Evolutionary conservation across 1,140 invertebrate genomes (phyloP), one percentile per base, ranked within the genome.

Genomic region (Neoseiulus cucumeris): DNA sequence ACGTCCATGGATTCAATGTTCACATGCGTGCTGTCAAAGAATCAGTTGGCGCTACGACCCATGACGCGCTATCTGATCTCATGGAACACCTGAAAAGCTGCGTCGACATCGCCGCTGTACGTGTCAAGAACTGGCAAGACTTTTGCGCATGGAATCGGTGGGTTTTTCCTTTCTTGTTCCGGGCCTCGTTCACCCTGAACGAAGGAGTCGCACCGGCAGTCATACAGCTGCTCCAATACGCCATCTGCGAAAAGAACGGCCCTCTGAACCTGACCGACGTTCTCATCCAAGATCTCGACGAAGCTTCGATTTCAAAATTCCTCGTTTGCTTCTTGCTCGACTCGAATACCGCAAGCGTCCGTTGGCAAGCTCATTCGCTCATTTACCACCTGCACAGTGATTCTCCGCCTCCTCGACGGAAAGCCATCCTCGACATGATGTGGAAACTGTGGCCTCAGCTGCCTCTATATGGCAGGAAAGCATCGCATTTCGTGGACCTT

Each of bases 41-140:
- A 64, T 82, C 81, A 66, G 78, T 79, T 70, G 74, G 66, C 30
- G 30, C 51, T 25, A 25, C 45, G 7, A 64, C 65, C 7, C 51
- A 68, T 42, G 51, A 51, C 25, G 69, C 87, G 2, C 80, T 95
- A 2, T 89, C 95, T 2, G 86, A 88, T 67, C 78, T 96, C 18
- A 91, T 95, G 70, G 93, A 97, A 74, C 91, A 96, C 78, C 76
- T 98, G 59, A 95, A 94, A 77, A 85, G 86, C 18, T 94, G 91
- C 71, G 82, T 87, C 64, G 94, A 98, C 74, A 89, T 96, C 67
- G 90, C 91, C 22, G 83, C 84, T 17, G 85, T 83, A 69, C 83
- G 91, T n/a, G 90, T 89, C 0, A 82, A 85, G 65, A 97, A 96
- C 77, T 97, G 93, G 93, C 91, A 96, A 75, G 81, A 85, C 70